Base-by-base conservation (phyloP, 2,797 vertebrate species). In the Amphiprion clarkii region DNA sequence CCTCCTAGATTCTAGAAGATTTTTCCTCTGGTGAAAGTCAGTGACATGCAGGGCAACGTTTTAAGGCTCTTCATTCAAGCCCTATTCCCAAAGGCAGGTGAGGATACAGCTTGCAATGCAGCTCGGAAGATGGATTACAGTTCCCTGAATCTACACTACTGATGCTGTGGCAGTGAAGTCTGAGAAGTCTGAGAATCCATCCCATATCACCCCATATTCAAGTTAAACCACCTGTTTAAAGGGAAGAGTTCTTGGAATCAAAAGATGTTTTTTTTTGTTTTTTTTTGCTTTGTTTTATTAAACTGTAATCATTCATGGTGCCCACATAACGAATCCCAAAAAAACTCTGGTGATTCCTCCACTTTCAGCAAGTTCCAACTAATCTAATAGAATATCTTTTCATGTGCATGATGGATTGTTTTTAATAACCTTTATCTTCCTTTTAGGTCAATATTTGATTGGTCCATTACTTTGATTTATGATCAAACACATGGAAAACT, bases 1-100 rank as follows among this genome's bases (percentile, higher is more conserved):
- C 81, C 66, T 88, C 58, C 78, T 67, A 71, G 76, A 77, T 81
- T 85, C 70, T 58, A 78, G 61, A 78, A 69, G 72, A 85, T 70
- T 76, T 76, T 70, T 81, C 61, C 62, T 74, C 62, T 64, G 9
- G 21, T 53, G 69, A 80, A 78, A 81, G 73, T 66, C 75, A 58
- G 65, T 14, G 62, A 88, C 76, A 81, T 57, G 76, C 66, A 56
- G 52, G 73, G 71, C 66, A 80, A 74, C 70, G 65, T 78, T 79
- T 78, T 56, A 51, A 71, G 70, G 60, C 21, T 82, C 56, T 71
- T 85, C 64, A 71, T 77, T 62, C 68, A 57, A 68, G 79, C 52
- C 70, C 73, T 53, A 17, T 67, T 59, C 71, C 81, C 76, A 0
- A 29, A 75, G 78, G 88, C 69, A 77, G 71, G 68, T 76, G 70